Evolutionary conservation across 2,113 vertebrate genomes (phyloP).

Genomic region (Thamnaconus septentrionalis): DNA sequence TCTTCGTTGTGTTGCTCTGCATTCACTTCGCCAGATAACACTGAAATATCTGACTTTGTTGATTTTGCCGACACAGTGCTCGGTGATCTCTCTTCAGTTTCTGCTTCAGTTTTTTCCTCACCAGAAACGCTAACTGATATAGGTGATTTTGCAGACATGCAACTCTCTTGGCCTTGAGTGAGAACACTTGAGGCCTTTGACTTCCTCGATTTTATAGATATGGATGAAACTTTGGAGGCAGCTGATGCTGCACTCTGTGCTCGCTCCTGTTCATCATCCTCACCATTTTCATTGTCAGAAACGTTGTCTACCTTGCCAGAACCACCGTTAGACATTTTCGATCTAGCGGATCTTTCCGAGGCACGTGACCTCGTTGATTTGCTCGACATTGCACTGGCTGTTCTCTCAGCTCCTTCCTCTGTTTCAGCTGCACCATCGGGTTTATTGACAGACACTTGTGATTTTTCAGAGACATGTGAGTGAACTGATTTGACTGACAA

Average conservation of each 20-base stretch:
- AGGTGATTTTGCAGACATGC: slow-evolving; percentile 3
- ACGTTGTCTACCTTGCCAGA: background rate
- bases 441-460: slow-evolving; percentile 28
- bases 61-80: slow-evolving; percentile 37
- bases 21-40: slow-evolving; percentile 14
- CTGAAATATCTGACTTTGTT: slow-evolving; percentile 39
- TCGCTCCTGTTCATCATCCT: slow-evolving; percentile 21
- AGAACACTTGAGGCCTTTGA: slow-evolving; percentile 13
- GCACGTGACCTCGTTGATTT: slow-evolving; percentile 35
- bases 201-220: slow-evolving; percentile 43
- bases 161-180: background rate
- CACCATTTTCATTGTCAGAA: background rate
- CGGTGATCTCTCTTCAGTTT: slow-evolving; percentile 12
- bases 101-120: slow-evolving; percentile 6
- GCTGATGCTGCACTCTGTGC: slow-evolving; percentile 39
- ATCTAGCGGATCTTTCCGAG: slow-evolving; percentile 30
- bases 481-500: slow-evolving; percentile 39
- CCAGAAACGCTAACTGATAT: slow-evolving; percentile 2
- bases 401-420: slow-evolving; percentile 6
- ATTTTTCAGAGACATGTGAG: slow-evolving; percentile 26
- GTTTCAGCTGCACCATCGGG: slow-evolving; percentile 13
- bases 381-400: slow-evolving; percentile 25
- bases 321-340: background rate
- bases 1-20: too few relatives aligned
- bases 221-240: slow-evolving; percentile 36